A percentile compares a stretch with the other conserved stretches of the same genome.
phyloP scores from a whole-genome alignment of 2,888 invertebrate genomes.

The Trileptium ribeirensis region DNA sequence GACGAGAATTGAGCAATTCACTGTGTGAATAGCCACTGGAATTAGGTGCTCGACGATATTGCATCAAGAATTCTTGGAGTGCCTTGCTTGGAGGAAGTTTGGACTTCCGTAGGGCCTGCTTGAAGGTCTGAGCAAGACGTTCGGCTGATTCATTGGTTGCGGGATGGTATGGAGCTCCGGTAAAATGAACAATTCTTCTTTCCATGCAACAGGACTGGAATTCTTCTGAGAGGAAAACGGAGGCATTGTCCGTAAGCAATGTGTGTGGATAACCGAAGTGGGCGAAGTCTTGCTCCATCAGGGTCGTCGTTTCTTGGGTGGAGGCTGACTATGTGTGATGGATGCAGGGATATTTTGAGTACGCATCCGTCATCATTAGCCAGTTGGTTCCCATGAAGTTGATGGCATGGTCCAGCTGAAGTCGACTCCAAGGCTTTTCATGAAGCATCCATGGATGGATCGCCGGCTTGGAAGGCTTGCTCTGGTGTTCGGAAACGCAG shows the following conservation, averaged over 20 bases:
- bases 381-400: too few species aligned
- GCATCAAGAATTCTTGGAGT: constrained; percentile 30
- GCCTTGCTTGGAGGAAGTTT: constrained; percentile 24
- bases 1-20: constrained; percentile 25
- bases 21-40: constrained; percentile 23
- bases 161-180: constrained; percentile 39
- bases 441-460: too few species aligned
- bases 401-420: too few species aligned
- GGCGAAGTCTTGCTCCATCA: too few species aligned
- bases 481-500: too few species aligned
- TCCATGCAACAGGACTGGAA: background rate
- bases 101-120: constrained; percentile 30
- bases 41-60: constrained; percentile 15
- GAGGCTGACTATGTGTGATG: too few species aligned
- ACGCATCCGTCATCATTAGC: too few species aligned
- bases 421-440: too few species aligned
- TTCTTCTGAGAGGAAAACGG: constrained; percentile 29
- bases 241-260: constrained; percentile 39
- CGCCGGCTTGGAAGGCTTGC: too few species aligned
- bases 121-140: constrained; percentile 32
- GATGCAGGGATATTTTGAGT: too few species aligned
- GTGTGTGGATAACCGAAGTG: too few species aligned
- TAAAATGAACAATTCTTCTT: background rate
- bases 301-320: too few species aligned
- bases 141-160: constrained; percentile 25